Evolutionary conservation across 2,888 invertebrate species (phyloP), one percentile per base, ranked within the genome.

Genomic region (Tachina lurida): DNA sequence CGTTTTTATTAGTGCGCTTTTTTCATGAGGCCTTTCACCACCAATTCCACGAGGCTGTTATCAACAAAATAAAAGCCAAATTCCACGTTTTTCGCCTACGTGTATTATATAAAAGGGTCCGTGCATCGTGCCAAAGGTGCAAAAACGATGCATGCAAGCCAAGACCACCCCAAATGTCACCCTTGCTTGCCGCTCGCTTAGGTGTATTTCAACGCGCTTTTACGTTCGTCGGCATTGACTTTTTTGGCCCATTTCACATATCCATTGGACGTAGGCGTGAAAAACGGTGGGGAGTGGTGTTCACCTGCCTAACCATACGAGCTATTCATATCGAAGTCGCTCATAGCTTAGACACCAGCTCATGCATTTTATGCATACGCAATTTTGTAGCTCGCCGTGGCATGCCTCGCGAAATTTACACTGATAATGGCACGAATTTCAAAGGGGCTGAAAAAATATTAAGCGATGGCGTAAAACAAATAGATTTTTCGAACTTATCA

Each of bases 241-340:
- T n/a, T 84, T 39, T 89, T 60, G 87, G 87, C 1, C 88, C 87
- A 10, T 10, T 88, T 0, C 15, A 56, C 3, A 85, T 87, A 3
- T 74, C 81, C 9, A 52, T 88, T 54, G 87, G 87, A 13, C 63
- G 86, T 68, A 77, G 80, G 12, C 22, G 49, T 3, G 87, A 88
- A 60, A 89, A 88, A n/a, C 56, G 84, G 39, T 88, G 87, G 88
- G 86, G 86, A 10, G 87, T 87, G 8, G 39, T 87, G 15, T 88
- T 88, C 9, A 88, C 88, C 0, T 88, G 87, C 65, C 65, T 88
- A 1, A 88, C 88, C 0, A 41, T 85, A 12, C 87, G 86, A 0
- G 87, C 86, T 0, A 77, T 88, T n/a, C n/a, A n/a, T n/a, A n/a
- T n/a, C n/a, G n/a, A n/a, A n/a, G n/a, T n/a, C n/a, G n/a, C n/a